Conservation (phyloP, 2,113 vertebrate species). For the Microcebus griseorufus region DNA sequence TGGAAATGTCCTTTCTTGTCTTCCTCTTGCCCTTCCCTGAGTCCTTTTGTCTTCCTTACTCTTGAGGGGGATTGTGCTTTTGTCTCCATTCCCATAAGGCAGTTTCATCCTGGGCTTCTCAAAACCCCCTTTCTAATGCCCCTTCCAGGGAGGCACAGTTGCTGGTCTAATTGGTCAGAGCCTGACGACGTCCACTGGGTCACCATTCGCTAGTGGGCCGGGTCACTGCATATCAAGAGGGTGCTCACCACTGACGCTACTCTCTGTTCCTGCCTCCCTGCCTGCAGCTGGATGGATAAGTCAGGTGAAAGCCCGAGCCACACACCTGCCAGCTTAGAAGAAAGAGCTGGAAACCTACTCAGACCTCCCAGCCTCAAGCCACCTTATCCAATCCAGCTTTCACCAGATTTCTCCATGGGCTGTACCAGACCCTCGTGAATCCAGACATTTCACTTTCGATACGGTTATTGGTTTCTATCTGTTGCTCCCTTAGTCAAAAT, state of each 20-base stretch:
- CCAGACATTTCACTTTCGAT: not conserved
- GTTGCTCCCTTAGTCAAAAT: not conserved
- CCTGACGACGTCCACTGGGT: not conserved
- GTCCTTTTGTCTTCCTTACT: not conserved
- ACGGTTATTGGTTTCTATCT: not conserved
- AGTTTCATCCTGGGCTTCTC: not conserved
- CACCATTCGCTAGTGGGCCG: too few relatives aligned
- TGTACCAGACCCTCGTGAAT: not conserved
- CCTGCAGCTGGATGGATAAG: not conserved
- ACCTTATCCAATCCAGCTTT: not conserved
- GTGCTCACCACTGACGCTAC: not conserved
- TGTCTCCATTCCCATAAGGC: not conserved
- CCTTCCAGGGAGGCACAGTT: not conserved
- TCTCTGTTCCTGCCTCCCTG: not conserved
- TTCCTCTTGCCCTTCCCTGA: not conserved
- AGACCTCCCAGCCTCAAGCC: not conserved
- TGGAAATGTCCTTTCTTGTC: not conserved
- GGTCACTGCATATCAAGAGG: not conserved
- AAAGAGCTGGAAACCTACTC: not conserved
- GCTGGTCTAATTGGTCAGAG: not conserved
- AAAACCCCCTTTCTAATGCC: not conserved
- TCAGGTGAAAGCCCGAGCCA: not conserved
- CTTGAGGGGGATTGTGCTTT: not conserved
- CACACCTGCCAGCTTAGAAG: not conserved
- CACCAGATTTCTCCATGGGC: not conserved